Evolutionary conservation across 2,888 invertebrate genomes (phyloP), one percentile per base, ranked within the genome.

Genomic region (Copidosoma aretas): DNA sequence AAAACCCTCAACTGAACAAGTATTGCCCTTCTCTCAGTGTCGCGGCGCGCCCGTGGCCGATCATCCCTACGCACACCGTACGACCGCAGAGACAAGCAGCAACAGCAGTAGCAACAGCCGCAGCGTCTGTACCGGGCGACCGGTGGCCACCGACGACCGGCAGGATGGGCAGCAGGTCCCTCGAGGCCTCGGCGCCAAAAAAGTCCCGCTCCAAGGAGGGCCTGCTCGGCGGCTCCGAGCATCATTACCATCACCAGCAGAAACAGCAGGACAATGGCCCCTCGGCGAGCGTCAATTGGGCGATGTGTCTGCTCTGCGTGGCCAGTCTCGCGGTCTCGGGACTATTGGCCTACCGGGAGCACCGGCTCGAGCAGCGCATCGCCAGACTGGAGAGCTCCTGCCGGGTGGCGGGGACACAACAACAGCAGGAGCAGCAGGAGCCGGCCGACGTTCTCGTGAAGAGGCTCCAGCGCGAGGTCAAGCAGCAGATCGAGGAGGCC

Each of bases 231-330:
- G 19, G 19, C 21, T 14, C 12, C 12, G 53, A n/a, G 32, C 25
- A n/a, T 14, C 17, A 8, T 25, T 25, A 56, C 10, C 25, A n/a
- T 14, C 17, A 8, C 56, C 56, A 56, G 22, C 56, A 25, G 19
- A 25, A 24, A 8, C 25, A 24, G 14, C 3, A 32, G 17, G 25
- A 14, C 78, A 78, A 78, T 78, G 79, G 78, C 76, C 78, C 76
- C 76, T 75, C 71, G 71, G 72, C 72, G 77, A 75, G 75, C 72
- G 76, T 79, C 63, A 79, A 78, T 75, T 81, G 79, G 80, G 75
- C 77, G 49, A 77, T 82, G 79, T 78, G 80, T 76, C 71, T 77
- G 66, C 74, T 83, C 68, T 83, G 83, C 73, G 67, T 82, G 59
- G 73, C 75, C 71, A 80, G 82, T 73, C 68, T 82, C 60, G 76